Evolutionary conservation across 2,113 vertebrate genomes (phyloP).

Genomic region (Sciurus niger): DNA sequence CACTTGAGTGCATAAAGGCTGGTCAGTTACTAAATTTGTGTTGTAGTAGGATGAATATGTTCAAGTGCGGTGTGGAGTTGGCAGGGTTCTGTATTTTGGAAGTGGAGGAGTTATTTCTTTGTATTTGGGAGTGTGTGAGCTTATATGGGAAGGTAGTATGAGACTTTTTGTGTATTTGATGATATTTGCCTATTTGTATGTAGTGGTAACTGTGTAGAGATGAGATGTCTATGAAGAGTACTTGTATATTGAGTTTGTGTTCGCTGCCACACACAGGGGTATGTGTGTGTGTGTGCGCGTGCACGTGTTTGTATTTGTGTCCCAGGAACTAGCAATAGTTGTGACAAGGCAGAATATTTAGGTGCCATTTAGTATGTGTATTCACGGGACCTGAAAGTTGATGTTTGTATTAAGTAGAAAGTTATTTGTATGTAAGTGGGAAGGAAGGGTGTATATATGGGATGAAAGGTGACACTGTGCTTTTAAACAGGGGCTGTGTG

Average conservation of each 20-base stretch:
- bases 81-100: neutral
- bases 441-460: too few relatives aligned
- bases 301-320: neutral
- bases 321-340: neutral
- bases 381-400: neutral
- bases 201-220: too few relatives aligned
- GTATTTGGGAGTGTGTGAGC: neutral
- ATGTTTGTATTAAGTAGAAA: too few relatives aligned
- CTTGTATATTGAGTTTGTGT: neutral
- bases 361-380: neutral
- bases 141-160: too few relatives aligned
- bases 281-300: neutral
- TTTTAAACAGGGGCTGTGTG: too few relatives aligned
- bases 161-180: too few relatives aligned
- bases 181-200: neutral
- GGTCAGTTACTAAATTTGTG: neutral
- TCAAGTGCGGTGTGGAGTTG: neutral
- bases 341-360: neutral
- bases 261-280: neutral
- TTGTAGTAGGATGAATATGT: neutral
- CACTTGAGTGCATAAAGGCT: neutral
- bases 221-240: neutral
- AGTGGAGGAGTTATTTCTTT: neutral
- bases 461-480: too few relatives aligned
- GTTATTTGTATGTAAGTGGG: too few relatives aligned